phyloP scores from a whole-genome alignment of 2,888 invertebrate genomes.

The Corythucha ciliata region DNA sequence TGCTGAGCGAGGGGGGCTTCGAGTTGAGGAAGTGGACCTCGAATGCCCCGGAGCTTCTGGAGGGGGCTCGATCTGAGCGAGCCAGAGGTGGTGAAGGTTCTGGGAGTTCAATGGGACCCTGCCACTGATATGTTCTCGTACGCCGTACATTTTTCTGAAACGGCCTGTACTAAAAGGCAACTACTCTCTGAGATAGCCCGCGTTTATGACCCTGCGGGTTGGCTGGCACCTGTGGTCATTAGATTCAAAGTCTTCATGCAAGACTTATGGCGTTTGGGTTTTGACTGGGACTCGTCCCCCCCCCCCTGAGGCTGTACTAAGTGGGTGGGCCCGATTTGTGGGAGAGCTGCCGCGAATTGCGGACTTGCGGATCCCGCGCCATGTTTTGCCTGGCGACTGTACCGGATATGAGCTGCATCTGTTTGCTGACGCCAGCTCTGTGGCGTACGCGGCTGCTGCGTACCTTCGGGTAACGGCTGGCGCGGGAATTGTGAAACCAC shows the following conservation, averaged over 20 bases:
- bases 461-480: neutral
- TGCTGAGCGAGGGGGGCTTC: slow-evolving; percentile 2
- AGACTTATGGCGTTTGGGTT: neutral
- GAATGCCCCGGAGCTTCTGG: slow-evolving; percentile 1
- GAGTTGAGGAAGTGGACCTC: slow-evolving; percentile 18
- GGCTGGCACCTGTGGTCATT: neutral
- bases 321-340: neutral
- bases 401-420: neutral
- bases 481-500: no score
- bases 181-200: slow-evolving; percentile 21
- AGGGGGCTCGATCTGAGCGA: neutral
- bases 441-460: neutral
- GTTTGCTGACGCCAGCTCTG: neutral
- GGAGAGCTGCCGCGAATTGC: neutral
- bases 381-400: neutral
- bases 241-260: neutral
- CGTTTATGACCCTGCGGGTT: neutral
- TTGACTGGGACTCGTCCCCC: neutral
- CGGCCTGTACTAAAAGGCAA: slow-evolving; percentile 26
- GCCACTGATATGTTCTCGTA: slow-evolving; percentile 24
- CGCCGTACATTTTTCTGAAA: slow-evolving; percentile 1
- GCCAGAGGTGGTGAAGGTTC: slow-evolving; percentile 20
- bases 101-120: slow-evolving; percentile 29
- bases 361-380: neutral
- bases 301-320: neutral